Conservation (phyloP, 2,888 invertebrate species). For the Coenonympha arcania region DNA sequence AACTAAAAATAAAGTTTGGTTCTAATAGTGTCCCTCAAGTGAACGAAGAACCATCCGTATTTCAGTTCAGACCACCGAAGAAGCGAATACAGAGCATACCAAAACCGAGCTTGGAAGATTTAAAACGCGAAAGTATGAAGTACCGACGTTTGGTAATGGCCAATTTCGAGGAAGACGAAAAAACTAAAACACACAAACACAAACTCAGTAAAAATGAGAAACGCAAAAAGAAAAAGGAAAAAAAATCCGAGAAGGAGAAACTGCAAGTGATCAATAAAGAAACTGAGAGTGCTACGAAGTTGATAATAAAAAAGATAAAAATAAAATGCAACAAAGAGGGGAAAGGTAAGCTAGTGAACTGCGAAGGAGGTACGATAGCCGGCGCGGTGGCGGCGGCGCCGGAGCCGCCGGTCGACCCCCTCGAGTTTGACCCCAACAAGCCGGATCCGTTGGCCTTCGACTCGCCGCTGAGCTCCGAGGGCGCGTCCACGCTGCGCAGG, state of each 20-base stretch:
- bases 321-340: slow-evolving; percentile 75
- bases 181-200: slow-evolving; percentile 52
- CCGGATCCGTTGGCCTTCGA: slow-evolving; percentile 65
- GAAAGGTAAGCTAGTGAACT: slow-evolving; percentile 42
- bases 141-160: slow-evolving; percentile 88
- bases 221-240: slow-evolving; percentile 70
- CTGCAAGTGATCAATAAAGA: slow-evolving; percentile 61
- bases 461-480: slow-evolving; percentile 56
- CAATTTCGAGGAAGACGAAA: slow-evolving; percentile 82
- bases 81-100: slow-evolving; percentile 79
- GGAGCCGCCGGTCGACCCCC: slow-evolving; percentile 55
- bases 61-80: slow-evolving; percentile 82
- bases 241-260: slow-evolving; percentile 74
- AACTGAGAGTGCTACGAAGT: slow-evolving; percentile 79
- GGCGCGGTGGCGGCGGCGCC: slow-evolving; percentile 44
- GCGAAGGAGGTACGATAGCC: slow-evolving; percentile 35
- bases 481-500: slow-evolving; percentile 66
- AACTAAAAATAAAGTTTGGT: slow-evolving; percentile 85
- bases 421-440: slow-evolving; percentile 64
- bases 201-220: slow-evolving; percentile 60
- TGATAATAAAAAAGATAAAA: slow-evolving; percentile 85
- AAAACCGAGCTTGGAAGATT: slow-evolving; percentile 83
- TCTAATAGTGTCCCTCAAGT: slow-evolving; percentile 72
- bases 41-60: slow-evolving; percentile 63
- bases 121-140: slow-evolving; percentile 90